Evolutionary conservation across 2,888 invertebrate genomes (phyloP).

Genomic region (Pseudeuparius sepicola): DNA sequence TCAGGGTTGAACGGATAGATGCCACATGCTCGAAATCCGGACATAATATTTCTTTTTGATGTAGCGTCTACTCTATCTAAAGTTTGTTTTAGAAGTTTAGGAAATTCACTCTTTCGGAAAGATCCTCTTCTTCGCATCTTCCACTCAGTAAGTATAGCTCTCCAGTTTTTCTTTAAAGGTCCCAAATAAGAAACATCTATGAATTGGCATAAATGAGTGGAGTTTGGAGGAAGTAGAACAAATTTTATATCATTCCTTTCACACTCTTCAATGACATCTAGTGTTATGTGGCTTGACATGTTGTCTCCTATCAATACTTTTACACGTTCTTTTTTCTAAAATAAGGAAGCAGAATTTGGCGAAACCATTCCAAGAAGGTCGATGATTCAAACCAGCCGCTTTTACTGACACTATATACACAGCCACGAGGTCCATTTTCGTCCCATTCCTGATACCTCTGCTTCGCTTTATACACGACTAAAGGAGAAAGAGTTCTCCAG

Average conservation of each 20-base stretch:
- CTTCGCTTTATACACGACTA: slow-evolving; percentile 27
- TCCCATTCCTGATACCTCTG: slow-evolving; percentile 27
- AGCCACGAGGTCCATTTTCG: slow-evolving; percentile 24
- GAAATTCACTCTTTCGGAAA: slow-evolving; percentile 17
- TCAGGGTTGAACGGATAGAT: no score
- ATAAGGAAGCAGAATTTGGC: slow-evolving; percentile 22
- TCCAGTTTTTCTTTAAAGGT: slow-evolving; percentile 24
- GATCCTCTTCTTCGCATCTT: slow-evolving; percentile 17
- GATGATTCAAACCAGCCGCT: slow-evolving; percentile 26
- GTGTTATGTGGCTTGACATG: slow-evolving; percentile 25
- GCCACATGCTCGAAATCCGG: no score
- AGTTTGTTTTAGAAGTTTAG: slow-evolving; percentile 10
- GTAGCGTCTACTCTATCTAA: slow-evolving; percentile 5
- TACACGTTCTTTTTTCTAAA: slow-evolving; percentile 21
- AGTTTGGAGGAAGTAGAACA: slow-evolving; percentile 27
- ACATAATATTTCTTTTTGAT: slow-evolving; percentile 8
- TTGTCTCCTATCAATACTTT: slow-evolving; percentile 33
- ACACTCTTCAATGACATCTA: slow-evolving; percentile 26
- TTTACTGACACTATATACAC: slow-evolving; percentile 26
- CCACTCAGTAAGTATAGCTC: slow-evolving; percentile 17
- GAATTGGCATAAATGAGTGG: slow-evolving; percentile 27
- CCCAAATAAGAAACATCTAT: slow-evolving; percentile 21
- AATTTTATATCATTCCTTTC: slow-evolving; percentile 28
- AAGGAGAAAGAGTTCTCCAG: slow-evolving; percentile 21
- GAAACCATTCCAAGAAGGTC: slow-evolving; percentile 25